Evolutionary conservation across 2,797 vertebrate species (phyloP), one percentile per base, ranked within the genome.

Genomic region (Squalus acanthias): DNA sequence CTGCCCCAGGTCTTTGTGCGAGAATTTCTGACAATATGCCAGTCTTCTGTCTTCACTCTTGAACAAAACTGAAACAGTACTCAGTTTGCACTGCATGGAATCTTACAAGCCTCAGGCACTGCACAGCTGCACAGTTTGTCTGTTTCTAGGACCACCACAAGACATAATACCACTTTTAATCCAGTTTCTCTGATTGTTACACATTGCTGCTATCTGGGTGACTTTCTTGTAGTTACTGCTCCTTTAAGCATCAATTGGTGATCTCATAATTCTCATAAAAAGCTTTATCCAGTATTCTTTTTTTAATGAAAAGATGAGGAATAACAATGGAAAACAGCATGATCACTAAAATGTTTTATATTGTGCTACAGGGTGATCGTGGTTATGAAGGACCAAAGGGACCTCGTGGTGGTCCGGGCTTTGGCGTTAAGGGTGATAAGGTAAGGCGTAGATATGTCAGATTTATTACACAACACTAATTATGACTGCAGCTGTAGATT

Each of bases 341-440:
- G 39, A 76, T 29, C 26, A 26, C 93, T 53, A 0, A 33, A 29
- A 76, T 72, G 46, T 76, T 76, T n/a, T 63, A 60, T 46, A 63
- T 0, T 72, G 96, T 97, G 97, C 96, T 96, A 92, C 97, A 99
- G 98, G 98, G 98, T 96, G 98, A 99, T 13, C 98, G 98, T 96
- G 98, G 99, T 96, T 98, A 98, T 96, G 97, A 98, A 85, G 99
- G 98, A 95, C 98, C 98, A 26, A 99, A 98, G 97, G 99, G 99
- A 96, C 97, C 97, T 29, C 97, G 97, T 96, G 98, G 99, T 97
- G 98, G 98, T 97, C 98, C 98, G 97, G 99, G 98, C 76, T 97
- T 96, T 96, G 98, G 98, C 97, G 98, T 98, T 97, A 99, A 99
- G 98, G 99, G 98, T 97, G 98, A 99, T 97, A 99, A 98, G 98